These are phyloP conservation scores for Tanypteryx hageni DNA, from an alignment of 2,888 invertebrate species.

Conservation along the genomic window DNA sequence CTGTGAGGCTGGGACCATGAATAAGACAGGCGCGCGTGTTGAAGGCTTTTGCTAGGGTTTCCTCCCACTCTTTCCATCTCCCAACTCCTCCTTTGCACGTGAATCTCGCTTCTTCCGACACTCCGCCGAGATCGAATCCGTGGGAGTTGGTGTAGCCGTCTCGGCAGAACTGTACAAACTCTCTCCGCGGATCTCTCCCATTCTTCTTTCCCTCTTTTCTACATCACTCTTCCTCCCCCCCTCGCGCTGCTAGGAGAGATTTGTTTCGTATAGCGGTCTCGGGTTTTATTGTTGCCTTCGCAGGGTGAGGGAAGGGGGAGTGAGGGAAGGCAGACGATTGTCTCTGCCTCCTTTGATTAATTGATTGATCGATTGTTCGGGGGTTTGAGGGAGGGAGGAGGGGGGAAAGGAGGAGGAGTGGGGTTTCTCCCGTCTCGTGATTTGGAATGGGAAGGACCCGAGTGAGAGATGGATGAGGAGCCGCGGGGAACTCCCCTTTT, in stretches of 20 bases:
- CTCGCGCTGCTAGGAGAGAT: not conserved
- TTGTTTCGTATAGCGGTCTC: slow-evolving; percentile 37
- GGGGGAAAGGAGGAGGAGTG: not conserved
- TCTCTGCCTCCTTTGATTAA: slow-evolving; percentile 30
- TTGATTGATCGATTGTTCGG: slow-evolving; percentile 55
- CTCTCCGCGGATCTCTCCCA: not conserved
- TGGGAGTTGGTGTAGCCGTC: not conserved
- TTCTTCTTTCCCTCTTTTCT: not conserved
- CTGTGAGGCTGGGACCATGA: slow-evolving; percentile 42
- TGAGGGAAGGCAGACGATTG: slow-evolving; percentile 21
- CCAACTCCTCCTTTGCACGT: not conserved
- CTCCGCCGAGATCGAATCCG: not conserved
- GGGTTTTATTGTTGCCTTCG: slow-evolving; percentile 30
- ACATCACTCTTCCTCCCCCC: not conserved
- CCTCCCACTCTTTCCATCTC: not conserved
- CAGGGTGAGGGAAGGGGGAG: not conserved
- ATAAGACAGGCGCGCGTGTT: slow-evolving; percentile 51
- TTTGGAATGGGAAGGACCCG: not conserved
- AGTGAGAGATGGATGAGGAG: not conserved
- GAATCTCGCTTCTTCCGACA: not conserved
- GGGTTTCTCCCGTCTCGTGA: not conserved
- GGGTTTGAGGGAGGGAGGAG: not conserved
- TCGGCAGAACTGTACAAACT: slow-evolving; percentile 24
- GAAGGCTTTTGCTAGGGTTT: slow-evolving; percentile 44
- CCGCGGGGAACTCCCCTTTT: not conserved